Evolutionary conservation across 2,797 vertebrate genomes (phyloP), one percentile per base, ranked within the genome.

Genomic region (Clarias pachynema): DNA sequence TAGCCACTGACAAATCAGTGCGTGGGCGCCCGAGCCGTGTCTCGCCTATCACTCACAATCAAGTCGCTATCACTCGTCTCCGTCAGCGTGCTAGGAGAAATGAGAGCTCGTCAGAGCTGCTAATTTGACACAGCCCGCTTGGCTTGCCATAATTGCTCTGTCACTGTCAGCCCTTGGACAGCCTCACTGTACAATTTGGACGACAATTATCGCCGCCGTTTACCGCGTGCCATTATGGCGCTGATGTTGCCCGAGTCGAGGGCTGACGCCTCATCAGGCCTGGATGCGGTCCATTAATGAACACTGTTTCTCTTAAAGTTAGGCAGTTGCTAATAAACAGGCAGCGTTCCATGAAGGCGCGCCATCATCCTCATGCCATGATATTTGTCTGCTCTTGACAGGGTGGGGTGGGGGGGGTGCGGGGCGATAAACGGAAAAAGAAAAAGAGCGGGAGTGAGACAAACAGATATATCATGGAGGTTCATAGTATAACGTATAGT

Each of bases 71-170:
- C 95, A 94, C 95, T 97, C 95, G 95, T 86, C 89, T 85, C 95
- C 95, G 94, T 94, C 96, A 96, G 95, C 95, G 94, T 96, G 95
- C 95, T 95, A 95, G 96, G 96, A 98, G 97, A 98, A 97, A 97
- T 97, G 97, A 97, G 95, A 96, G 95, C 95, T 96, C 95, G 96
- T 92, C 95, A 91, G 92, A 90, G 90, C 89, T 95, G 96, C 97
- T 99, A 98, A 99, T 99, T 99, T 99, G 98, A 98, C 97, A 99
- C 97, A 97, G 97, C 97, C 98, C 96, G 96, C 97, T 99, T 98
- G 97, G 97, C 97, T 97, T 96, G 96, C 96, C 97, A 97, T 99
- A 99, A 99, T 99, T 99, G 98, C 97, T 99, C 98, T 97, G 97
- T 99, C 97, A 99, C 98, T 98, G 98, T 99, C 98, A 98, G 96